Percentiles rank a stretch among this genome's conserved stretches.
Evolutionary conservation across 1,140 invertebrate genomes (phyloP).

Genomic region (Drosophila navojoa): DNA sequence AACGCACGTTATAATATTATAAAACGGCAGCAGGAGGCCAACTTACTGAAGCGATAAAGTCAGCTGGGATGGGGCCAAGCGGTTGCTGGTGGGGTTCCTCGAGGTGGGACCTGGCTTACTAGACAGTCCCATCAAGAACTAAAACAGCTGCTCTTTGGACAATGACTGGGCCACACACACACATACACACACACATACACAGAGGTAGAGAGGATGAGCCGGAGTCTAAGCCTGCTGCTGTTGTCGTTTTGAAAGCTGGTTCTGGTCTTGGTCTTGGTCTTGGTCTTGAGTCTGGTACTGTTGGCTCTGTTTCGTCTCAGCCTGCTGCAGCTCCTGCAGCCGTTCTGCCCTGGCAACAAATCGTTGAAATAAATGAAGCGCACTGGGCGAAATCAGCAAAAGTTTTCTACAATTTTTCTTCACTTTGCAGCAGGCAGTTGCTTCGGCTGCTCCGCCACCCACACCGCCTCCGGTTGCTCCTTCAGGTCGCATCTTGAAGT

Average conservation of each 20-base stretch:
- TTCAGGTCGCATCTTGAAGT: conserved; percentile 22
- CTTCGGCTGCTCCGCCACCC: background rate
- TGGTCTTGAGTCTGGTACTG: conserved; percentile 17
- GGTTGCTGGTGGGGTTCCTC: background rate
- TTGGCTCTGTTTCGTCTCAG: conserved; percentile 21
- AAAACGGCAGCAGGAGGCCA: conserved; percentile 70
- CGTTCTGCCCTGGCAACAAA: conserved; percentile 68
- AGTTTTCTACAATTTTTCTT: conserved; percentile 81
- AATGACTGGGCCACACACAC: conserved; percentile 41
- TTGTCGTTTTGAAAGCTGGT: conserved; percentile 20
- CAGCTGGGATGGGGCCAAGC: conserved; percentile 11
- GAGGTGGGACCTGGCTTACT: conserved; percentile 14
- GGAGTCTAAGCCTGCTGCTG: background rate
- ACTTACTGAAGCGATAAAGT: conserved; percentile 80
- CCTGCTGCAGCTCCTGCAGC: conserved; percentile 24
- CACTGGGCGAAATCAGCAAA: conserved; percentile 81
- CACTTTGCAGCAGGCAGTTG: conserved; percentile 65
- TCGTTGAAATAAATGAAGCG: conserved; percentile 81
- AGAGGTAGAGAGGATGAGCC: background rate
- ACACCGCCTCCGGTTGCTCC: background rate
- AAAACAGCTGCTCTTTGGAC: conserved; percentile 79
- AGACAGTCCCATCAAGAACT: conserved; percentile 73
- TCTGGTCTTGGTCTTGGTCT: conserved; percentile 18
- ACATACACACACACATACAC: background rate
- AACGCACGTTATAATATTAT: conserved; percentile 82